Evolutionary conservation across 1,140 invertebrate genomes (phyloP).

Genomic region (Atta colombica): DNA sequence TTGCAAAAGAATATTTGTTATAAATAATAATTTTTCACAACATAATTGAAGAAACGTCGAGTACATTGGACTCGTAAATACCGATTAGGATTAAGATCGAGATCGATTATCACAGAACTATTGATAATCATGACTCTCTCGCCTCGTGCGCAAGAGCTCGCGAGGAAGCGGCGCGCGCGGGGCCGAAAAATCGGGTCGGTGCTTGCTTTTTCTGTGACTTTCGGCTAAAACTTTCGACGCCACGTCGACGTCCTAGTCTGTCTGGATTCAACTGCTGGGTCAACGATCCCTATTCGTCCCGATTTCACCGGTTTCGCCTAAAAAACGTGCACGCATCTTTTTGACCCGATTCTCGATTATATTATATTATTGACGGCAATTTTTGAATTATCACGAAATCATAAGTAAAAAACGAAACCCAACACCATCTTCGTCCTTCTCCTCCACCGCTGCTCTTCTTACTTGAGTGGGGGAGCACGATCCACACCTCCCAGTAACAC

Average conservation of each 20-base stretch:
- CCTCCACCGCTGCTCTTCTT: background rate
- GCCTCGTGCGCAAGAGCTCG: background rate
- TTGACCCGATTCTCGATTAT: background rate
- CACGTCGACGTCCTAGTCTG: constrained; percentile 53
- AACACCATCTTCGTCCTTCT: constrained; percentile 27
- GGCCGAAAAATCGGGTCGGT: constrained; percentile 52
- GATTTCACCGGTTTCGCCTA: constrained; percentile 73
- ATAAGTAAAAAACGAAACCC: constrained; percentile 45
- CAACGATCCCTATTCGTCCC: constrained; percentile 67
- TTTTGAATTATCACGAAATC: constrained; percentile 41
- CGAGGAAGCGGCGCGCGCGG: background rate
- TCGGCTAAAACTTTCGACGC: constrained; percentile 68
- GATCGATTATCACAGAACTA: background rate
- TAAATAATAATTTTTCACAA: no score
- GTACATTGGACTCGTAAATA: no score
- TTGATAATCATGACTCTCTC: background rate
- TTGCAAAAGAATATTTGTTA: no score
- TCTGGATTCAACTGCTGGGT: constrained; percentile 57
- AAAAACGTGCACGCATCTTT: constrained; percentile 40
- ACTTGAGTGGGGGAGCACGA: background rate
- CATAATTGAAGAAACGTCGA: no score
- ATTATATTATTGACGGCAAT: background rate
- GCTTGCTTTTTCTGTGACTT: constrained; percentile 61
- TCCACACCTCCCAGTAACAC: constrained; percentile 50
- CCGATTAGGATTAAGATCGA: background rate